A percentile compares a stretch with the other conserved stretches of the same genome.
phyloP scores from a whole-genome alignment of 2,113 vertebrate species.

The Charina bottae region DNA sequence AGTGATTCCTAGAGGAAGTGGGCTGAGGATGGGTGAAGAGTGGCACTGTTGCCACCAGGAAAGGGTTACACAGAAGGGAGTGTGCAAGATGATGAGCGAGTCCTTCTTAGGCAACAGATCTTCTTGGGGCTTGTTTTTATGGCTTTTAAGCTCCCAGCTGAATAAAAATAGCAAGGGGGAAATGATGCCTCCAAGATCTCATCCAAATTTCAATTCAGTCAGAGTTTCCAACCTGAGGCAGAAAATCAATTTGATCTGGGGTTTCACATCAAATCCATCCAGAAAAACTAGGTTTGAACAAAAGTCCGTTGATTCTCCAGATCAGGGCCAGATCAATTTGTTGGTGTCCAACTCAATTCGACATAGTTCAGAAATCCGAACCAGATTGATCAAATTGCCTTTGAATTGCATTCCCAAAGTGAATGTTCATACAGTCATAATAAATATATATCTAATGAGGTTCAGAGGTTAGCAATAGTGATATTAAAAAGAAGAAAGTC shows the following conservation, averaged over 20 bases:
- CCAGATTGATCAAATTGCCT: neutral
- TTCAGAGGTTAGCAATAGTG: neutral
- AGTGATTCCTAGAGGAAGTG: neutral
- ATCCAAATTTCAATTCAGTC: neutral
- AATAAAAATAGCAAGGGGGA: neutral
- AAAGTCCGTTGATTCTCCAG: neutral
- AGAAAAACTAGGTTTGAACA: neutral
- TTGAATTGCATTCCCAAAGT: neutral
- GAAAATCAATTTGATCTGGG: neutral
- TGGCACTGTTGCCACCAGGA: neutral
- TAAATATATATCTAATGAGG: neutral
- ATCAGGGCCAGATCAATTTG: neutral
- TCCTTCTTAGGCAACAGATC: neutral
- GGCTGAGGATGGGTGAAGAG: neutral
- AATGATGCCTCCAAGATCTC: neutral
- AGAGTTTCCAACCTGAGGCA: neutral
- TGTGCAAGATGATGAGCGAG: neutral
- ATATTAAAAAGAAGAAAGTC: slow-evolving; percentile 2
- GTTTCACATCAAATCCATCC: neutral
- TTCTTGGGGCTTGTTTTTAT: neutral
- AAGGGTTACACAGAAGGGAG: neutral
- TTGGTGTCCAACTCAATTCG: neutral
- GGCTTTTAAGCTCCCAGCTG: neutral
- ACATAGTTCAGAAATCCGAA: neutral
- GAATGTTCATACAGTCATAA: neutral